Base-by-base conservation (phyloP, 2,888 invertebrate genomes). In the Agrilus cyanescens region DNA sequence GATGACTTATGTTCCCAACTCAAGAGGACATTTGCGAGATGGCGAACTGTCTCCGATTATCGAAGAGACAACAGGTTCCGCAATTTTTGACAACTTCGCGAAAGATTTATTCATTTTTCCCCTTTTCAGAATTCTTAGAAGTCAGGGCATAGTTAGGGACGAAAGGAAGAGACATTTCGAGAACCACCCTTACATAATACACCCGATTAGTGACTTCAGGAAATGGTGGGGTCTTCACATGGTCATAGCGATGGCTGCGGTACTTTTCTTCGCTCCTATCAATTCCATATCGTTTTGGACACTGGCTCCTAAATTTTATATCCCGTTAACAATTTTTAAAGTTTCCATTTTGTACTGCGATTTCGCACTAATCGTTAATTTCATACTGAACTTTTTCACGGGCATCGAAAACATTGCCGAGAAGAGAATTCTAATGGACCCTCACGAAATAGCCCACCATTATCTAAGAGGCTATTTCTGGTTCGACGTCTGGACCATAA, bases 121-220 rank as follows among this genome's bases (percentile, higher is more conserved):
- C 8, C 10, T 25, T 10, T 25, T 25, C 10, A 25, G 25, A 4
- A 25, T 25, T 25, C 25, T 67, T 12, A 57, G 61, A 12, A 68
- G 68, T 42, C 54, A 56, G 7, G 57, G 57, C 1, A 59, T 61
- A 2, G 57, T 68, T 15, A 58, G 58, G 45, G 57, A 55, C 32
- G 67, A 68, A 51, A 65, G 63, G 40, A 55, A 45, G 12, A 55
- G 58, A 12, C 68, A 69, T 36, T 47, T 66, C 3, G 52, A 52
- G 18, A 45, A 53, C 6, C 53, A 62, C 47, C 57, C 56, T 0
- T 56, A 54, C 14, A 63, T 65, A 54, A 59, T 68, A 38, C 65
- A 69, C 54, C 69, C 68, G 0, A 66, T 65, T n/a, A 67, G 68
- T 47, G 48, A 51, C 15, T 53, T 3, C 46, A 66, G 66, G 40